phyloP scores from a whole-genome alignment of 2,888 invertebrate species.

The Cinara cedri region DNA sequence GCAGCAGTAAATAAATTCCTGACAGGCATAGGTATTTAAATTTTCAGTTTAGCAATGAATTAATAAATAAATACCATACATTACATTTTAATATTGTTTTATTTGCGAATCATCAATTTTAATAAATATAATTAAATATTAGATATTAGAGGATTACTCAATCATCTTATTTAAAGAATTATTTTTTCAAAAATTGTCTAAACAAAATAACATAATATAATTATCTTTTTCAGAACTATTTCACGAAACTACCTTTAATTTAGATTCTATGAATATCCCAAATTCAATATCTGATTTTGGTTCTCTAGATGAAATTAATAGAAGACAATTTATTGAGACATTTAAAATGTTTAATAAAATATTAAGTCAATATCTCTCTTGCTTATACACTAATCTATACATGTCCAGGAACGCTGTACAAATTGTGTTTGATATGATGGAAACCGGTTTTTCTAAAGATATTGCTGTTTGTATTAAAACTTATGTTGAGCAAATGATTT shows the following conservation, averaged over 20 bases:
- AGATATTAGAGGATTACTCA: not conserved
- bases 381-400: not conserved
- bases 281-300: not conserved
- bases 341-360: not conserved
- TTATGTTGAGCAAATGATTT: not conserved
- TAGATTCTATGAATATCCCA: not conserved
- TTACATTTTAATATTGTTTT: too few species aligned
- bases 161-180: not conserved
- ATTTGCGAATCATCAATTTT: not conserved
- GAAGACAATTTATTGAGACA: not conserved
- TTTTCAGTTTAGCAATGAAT: not conserved
- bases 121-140: not conserved
- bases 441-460: not conserved
- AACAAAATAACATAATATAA: not conserved
- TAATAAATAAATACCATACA: too few species aligned
- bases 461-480: not conserved
- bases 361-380: not conserved
- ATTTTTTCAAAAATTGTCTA: too few species aligned
- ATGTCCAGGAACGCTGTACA: not conserved
- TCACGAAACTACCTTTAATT: not conserved
- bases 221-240: not conserved
- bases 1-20: not conserved
- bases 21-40: not conserved
- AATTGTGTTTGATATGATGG: not conserved
- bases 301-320: not conserved